Evolutionary conservation across 1,140 invertebrate species (phyloP).

Genomic region (Drosophila insularis): DNA sequence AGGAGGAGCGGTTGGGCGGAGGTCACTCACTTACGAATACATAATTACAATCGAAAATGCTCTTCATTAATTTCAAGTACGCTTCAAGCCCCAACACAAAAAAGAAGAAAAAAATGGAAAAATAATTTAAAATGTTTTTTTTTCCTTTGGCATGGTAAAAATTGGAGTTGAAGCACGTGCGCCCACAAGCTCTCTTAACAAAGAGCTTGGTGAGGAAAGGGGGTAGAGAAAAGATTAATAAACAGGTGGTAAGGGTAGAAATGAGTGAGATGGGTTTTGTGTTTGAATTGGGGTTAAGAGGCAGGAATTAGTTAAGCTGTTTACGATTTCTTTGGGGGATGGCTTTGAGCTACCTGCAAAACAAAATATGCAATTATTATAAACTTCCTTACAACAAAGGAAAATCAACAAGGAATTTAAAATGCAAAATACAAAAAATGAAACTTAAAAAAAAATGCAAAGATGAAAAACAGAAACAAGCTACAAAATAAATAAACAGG

Average conservation of each 20-base stretch:
- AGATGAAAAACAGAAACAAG: neutral
- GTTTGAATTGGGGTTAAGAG: constrained; percentile 50
- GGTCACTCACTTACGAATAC: constrained; percentile 71
- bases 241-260: constrained; percentile 22
- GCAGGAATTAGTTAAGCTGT: constrained; percentile 49
- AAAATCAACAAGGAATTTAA: neutral
- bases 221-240: neutral
- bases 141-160: constrained; percentile 9
- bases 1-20: neutral
- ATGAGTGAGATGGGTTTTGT: constrained; percentile 16
- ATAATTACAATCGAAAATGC: constrained; percentile 80
- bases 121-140: constrained; percentile 37
- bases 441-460: too few species aligned
- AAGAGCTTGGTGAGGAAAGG: neutral
- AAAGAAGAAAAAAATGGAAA: constrained; percentile 19
- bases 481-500: neutral
- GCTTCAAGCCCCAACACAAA: constrained; percentile 41
- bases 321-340: constrained; percentile 34
- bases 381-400: neutral
- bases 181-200: neutral
- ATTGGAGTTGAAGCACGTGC: constrained; percentile 8
- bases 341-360: constrained; percentile 4
- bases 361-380: neutral
- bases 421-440: neutral
- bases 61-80: constrained; percentile 79